These are phyloP conservation scores for Zelostemma sp. DNA, from an alignment of 1,140 invertebrate species.

Conservation along the genomic window DNA sequence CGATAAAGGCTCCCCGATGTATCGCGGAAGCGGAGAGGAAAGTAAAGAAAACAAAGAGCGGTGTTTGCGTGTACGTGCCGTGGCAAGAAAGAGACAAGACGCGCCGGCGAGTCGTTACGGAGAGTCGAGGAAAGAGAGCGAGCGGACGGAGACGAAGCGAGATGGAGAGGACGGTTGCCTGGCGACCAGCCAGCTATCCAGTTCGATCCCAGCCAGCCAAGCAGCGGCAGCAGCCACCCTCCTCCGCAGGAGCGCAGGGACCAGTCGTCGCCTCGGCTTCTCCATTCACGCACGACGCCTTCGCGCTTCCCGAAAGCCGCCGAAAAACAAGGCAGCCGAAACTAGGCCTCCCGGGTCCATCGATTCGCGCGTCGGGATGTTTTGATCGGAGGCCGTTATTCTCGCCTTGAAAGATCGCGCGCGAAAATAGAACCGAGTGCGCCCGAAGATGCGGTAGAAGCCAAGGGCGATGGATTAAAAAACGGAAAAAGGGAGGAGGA, in stretches of 20 bases:
- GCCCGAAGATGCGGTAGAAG: slow-evolving; percentile 30
- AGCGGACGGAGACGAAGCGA: slow-evolving; percentile 40
- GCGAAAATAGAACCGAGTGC: too few relatives aligned
- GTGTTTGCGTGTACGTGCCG: slow-evolving; percentile 38
- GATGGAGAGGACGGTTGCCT: slow-evolving; percentile 67
- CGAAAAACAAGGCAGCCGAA: too few relatives aligned
- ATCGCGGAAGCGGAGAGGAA: not conserved
- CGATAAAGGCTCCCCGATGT: too few relatives aligned
- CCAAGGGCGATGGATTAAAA: too few relatives aligned
- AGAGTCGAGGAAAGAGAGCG: slow-evolving; percentile 15
- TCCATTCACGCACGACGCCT: slow-evolving; percentile 29
- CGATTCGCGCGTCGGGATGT: too few relatives aligned
- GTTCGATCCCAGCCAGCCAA: slow-evolving; percentile 69
- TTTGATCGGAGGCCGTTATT: too few relatives aligned
- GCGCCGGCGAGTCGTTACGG: slow-evolving; percentile 5
- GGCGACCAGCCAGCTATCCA: slow-evolving; percentile 69
- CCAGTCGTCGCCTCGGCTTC: slow-evolving; percentile 40
- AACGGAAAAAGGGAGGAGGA: too few relatives aligned
- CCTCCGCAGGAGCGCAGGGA: slow-evolving; percentile 53
- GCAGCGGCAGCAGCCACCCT: slow-evolving; percentile 63
- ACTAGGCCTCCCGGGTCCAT: too few relatives aligned
- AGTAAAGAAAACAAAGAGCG: slow-evolving; percentile 14
- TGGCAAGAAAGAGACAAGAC: slow-evolving; percentile 36
- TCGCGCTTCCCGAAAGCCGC: not conserved
- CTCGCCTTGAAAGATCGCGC: not conserved